A percentile compares a stretch with the other conserved stretches of the same genome.
Conservation (phyloP, 2,113 vertebrate species). For the Corvus moneduloides region DNA sequence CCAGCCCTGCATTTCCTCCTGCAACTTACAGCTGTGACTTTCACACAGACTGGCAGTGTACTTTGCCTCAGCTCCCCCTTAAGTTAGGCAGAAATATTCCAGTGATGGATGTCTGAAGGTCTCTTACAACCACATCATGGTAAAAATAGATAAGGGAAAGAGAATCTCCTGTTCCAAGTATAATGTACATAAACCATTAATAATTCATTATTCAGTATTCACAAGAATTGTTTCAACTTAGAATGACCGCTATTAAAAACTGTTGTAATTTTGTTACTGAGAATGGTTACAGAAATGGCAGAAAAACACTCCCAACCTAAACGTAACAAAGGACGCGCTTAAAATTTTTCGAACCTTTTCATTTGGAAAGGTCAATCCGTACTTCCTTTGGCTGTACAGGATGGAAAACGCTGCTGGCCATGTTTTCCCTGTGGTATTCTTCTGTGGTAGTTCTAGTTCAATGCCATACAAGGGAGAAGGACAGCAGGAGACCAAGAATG, state of each 20-base stretch:
- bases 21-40: neutral
- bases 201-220: neutral
- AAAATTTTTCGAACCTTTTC: neutral
- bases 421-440: neutral
- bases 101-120: neutral
- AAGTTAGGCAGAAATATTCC: neutral
- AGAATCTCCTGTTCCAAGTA: neutral
- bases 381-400: neutral
- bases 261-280: neutral
- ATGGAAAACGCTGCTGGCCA: neutral
- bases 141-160: neutral
- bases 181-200: neutral
- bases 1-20: neutral
- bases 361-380: neutral
- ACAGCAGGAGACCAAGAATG: neutral
- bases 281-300: neutral
- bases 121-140: neutral
- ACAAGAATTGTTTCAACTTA: neutral
- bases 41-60: neutral
- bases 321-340: rapidly evolving
- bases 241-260: neutral
- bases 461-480: neutral
- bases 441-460: neutral
- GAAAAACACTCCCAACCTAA: neutral
- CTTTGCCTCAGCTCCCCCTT: neutral